Evolutionary conservation across 2,797 vertebrate species (phyloP).

Genomic region (Leptoclinus maculatus): DNA sequence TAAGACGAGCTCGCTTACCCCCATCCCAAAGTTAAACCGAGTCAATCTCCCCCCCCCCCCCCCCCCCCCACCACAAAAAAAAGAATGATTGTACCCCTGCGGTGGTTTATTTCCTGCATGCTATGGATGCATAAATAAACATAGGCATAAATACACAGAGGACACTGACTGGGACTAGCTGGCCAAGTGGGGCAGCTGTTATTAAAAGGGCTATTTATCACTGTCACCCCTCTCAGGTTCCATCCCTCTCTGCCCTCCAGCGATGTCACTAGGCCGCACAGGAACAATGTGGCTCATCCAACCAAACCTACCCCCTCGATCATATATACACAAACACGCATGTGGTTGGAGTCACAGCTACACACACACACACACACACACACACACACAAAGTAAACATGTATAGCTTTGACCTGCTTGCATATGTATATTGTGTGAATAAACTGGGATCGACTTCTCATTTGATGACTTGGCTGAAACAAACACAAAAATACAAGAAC

Average conservation of each 20-base stretch:
- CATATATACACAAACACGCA: slow-evolving; percentile 49
- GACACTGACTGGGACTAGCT: slow-evolving; percentile 86
- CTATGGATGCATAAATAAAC: slow-evolving; percentile 90
- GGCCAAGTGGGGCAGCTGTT: slow-evolving; percentile 90
- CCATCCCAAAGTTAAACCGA: slow-evolving; percentile 73
- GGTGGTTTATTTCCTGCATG: slow-evolving; percentile 86
- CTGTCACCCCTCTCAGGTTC: slow-evolving; percentile 87
- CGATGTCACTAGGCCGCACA: slow-evolving; percentile 85
- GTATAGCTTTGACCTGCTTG: slow-evolving; percentile 31
- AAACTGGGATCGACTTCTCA: slow-evolving; percentile 36
- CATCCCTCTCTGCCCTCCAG: slow-evolving; percentile 86
- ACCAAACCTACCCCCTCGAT: slow-evolving; percentile 72
- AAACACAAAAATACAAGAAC: slow-evolving; percentile 59
- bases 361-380: slow-evolving; percentile 20
- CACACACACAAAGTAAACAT: slow-evolving; percentile 49
- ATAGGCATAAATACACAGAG: slow-evolving; percentile 89
- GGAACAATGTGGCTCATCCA: slow-evolving; percentile 88
- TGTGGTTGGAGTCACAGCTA: slow-evolving; percentile 39
- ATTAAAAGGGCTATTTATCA: slow-evolving; percentile 92
- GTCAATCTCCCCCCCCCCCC: slow-evolving; percentile 43
- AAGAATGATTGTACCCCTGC: slow-evolving; percentile 86
- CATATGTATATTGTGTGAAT: slow-evolving; percentile 34
- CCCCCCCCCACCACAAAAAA: slow-evolving; percentile 48
- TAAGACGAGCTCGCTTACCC: slow-evolving; percentile 56
- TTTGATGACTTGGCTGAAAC: slow-evolving; percentile 61